Conservation (phyloP, 1,140 invertebrate species). For the Bombus turneri region DNA sequence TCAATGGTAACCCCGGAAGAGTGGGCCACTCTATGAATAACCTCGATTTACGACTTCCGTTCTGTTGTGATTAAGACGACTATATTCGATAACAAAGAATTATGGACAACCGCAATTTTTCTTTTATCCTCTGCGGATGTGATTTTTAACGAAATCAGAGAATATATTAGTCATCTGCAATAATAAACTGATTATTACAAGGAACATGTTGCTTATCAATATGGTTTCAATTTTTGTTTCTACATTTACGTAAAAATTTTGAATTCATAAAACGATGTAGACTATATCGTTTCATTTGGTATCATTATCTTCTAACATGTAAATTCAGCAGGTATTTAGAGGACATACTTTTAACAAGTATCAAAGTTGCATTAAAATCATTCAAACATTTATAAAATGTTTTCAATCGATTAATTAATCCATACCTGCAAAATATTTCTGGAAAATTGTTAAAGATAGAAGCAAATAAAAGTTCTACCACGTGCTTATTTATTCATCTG, state of each 20-base stretch:
- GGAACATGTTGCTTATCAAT: too few species aligned
- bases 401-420: too few species aligned
- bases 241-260: too few species aligned
- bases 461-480: background rate
- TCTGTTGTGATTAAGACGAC: background rate
- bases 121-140: background rate
- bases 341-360: too few species aligned
- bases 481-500: background rate
- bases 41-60: constrained; percentile 22
- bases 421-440: too few species aligned
- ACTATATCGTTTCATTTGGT: too few species aligned
- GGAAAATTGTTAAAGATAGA: background rate
- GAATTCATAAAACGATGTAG: too few species aligned
- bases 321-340: background rate
- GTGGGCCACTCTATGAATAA: constrained; percentile 20
- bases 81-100: background rate
- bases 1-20: constrained; percentile 5
- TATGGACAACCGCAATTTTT: background rate
- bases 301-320: background rate
- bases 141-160: background rate
- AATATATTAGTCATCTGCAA: background rate
- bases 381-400: too few species aligned
- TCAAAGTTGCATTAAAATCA: too few species aligned
- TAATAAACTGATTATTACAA: too few species aligned
- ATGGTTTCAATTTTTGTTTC: too few species aligned